A percentile compares a stretch with the other conserved stretches of the same genome.
phyloP scores from a whole-genome alignment of 2,888 invertebrate species.

The Drosophila setosimentum region DNA sequence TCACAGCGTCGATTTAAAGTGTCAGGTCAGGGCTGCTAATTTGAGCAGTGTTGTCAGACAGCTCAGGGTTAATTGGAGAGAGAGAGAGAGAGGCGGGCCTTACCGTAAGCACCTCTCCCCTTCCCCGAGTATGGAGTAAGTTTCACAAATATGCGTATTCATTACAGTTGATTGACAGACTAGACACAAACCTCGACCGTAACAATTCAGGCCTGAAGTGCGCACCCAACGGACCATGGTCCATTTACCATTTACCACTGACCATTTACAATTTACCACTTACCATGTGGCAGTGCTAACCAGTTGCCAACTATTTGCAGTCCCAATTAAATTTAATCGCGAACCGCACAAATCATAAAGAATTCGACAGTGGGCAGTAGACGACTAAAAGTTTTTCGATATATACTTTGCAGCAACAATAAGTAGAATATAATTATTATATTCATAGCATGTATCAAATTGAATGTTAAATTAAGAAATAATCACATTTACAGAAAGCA shows the following conservation, averaged over 20 bases:
- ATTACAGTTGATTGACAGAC: conserved; percentile 79
- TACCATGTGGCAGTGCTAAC: conserved; percentile 29
- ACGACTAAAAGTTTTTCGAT: conserved; percentile 7
- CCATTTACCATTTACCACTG: conserved; percentile 63
- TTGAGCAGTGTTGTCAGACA: conserved; percentile 48
- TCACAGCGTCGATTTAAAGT: conserved; percentile 28
- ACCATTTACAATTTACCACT: conserved; percentile 39
- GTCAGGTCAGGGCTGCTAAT: conserved; percentile 70
- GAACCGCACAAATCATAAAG: conserved; percentile 40
- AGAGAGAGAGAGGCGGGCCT: conserved; percentile 16
- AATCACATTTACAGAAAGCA: neutral
- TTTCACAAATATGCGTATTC: conserved; percentile 72
- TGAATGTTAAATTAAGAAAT: neutral
- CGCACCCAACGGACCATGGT: conserved; percentile 74
- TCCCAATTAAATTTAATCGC: conserved; percentile 56
- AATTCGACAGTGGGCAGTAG: neutral
- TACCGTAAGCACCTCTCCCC: neutral
- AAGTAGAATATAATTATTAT: neutral
- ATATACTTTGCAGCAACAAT: neutral
- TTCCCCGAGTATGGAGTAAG: conserved; percentile 30
- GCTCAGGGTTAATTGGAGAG: conserved; percentile 71
- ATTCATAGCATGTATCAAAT: neutral
- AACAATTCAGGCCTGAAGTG: conserved; percentile 75
- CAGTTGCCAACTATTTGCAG: conserved; percentile 62
- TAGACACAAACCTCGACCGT: conserved; percentile 54